phyloP scores from a whole-genome alignment of 2,888 invertebrate species.

The Trypoxylon attenuatum region DNA sequence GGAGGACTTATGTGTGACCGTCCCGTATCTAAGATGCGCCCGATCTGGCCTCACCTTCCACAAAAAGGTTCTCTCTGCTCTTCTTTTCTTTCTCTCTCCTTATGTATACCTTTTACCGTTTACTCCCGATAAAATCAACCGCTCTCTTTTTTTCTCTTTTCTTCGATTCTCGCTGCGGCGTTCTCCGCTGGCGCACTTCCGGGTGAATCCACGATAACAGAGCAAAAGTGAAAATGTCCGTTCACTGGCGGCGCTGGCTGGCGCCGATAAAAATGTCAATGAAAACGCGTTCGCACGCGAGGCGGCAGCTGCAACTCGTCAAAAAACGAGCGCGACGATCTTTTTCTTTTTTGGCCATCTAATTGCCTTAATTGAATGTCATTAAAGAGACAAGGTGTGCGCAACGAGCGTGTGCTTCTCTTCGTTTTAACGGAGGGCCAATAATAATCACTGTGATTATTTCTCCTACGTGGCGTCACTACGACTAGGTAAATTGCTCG shows the following conservation, averaged over 20 bases:
- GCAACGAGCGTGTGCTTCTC: not conserved
- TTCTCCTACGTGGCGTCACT: not conserved
- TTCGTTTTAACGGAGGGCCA: not conserved
- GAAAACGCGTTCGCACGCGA: not conserved
- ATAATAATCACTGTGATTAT: not conserved
- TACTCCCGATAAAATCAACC: not conserved
- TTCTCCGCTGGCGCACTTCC: not conserved
- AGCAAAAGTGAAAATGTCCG: slow-evolving; percentile 31
- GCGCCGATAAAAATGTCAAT: slow-evolving; percentile 1
- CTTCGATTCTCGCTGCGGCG: not conserved
- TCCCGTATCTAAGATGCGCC: slow-evolving; percentile 34
- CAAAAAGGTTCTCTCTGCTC: slow-evolving; percentile 20
- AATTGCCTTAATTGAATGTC: not conserved
- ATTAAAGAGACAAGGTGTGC: not conserved
- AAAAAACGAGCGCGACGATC: not conserved
- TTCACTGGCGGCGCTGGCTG: not conserved
- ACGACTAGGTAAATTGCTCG: not conserved
- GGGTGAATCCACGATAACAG: not conserved
- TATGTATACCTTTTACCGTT: slow-evolving; percentile 2
- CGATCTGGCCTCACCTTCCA: slow-evolving; percentile 17
- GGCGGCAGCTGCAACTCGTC: not conserved
- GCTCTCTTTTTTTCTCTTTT: not conserved
- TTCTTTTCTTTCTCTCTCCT: slow-evolving; percentile 17
- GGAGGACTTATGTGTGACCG: slow-evolving; percentile 44
- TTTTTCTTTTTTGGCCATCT: not conserved